Percentiles rank a stretch among this genome's conserved stretches.
Evolutionary conservation across 2,797 vertebrate genomes (phyloP).

Genomic region (Pseudopleuronectes americanus): DNA sequence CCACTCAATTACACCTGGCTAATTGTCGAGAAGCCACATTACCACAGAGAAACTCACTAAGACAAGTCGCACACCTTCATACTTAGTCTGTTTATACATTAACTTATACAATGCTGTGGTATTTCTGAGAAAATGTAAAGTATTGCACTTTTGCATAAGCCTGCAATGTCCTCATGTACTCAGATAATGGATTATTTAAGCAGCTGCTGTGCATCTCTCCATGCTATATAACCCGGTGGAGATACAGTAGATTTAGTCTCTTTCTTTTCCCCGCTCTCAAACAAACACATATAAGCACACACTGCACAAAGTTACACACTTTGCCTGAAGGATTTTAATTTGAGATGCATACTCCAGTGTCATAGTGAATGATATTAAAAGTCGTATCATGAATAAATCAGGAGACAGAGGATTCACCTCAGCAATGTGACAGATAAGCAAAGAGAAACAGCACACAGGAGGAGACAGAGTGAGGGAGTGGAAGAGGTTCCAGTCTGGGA

Average conservation of each 20-base stretch:
- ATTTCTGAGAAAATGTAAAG: slow-evolving; percentile 23
- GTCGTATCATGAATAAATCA: slow-evolving; percentile 86
- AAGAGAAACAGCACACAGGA: slow-evolving; percentile 65
- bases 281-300: slow-evolving; percentile 33
- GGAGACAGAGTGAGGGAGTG: slow-evolving; percentile 43
- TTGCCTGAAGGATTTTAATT: slow-evolving; percentile 83
- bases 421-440: slow-evolving; percentile 78
- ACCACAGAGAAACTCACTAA: slow-evolving; percentile 42
- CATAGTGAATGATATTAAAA: slow-evolving; percentile 87
- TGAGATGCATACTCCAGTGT: slow-evolving; percentile 83
- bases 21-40: slow-evolving; percentile 72
- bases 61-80: slow-evolving; percentile 31
- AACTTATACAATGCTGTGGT: slow-evolving; percentile 6
- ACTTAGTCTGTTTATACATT: not conserved
- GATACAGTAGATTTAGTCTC: slow-evolving; percentile 47
- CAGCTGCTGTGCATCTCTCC: slow-evolving; percentile 41
- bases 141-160: slow-evolving; percentile 34
- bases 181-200: slow-evolving; percentile 72
- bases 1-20: slow-evolving; percentile 76
- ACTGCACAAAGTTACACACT: slow-evolving; percentile 52
- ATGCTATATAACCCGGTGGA: slow-evolving; percentile 35
- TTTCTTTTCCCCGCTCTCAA: slow-evolving; percentile 20
- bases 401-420: slow-evolving; percentile 81
- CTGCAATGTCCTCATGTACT: slow-evolving; percentile 45
- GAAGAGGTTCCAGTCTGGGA: slow-evolving; percentile 34